Evolutionary conservation across 2,797 vertebrate genomes (phyloP).

Genomic region (Hirundo rustica): DNA sequence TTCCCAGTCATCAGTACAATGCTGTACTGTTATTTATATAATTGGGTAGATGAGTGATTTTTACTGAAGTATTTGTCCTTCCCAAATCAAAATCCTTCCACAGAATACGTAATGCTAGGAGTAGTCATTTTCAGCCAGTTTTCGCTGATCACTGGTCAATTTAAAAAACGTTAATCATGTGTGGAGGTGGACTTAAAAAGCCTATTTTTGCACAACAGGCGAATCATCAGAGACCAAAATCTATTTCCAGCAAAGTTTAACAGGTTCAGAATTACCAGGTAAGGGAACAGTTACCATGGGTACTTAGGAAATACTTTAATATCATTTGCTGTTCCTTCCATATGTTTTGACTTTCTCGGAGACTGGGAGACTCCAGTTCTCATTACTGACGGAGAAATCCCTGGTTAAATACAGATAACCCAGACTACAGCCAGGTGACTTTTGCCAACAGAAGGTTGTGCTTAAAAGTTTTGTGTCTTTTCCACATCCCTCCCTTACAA

Average conservation of each 20-base stretch:
- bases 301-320: not conserved
- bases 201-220: slow-evolving; percentile 17
- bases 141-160: not conserved
- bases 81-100: not conserved
- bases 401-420: not conserved
- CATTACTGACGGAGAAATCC: not conserved
- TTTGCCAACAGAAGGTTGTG: not conserved
- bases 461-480: not conserved
- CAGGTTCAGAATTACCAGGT: slow-evolving; percentile 5
- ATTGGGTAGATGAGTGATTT: not conserved
- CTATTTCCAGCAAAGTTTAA: slow-evolving; percentile 44
- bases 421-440: not conserved
- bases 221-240: not conserved
- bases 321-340: not conserved
- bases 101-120: not conserved
- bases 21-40: not conserved
- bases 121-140: not conserved
- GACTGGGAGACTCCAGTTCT: not conserved
- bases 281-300: not conserved
- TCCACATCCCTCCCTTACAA: not conserved
- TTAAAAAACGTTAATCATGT: not conserved
- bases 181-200: not conserved
- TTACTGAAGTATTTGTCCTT: not conserved
- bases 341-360: not conserved
- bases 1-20: not conserved